phyloP scores from a whole-genome alignment of 2,888 invertebrate genomes.

The Netelia virgata region DNA sequence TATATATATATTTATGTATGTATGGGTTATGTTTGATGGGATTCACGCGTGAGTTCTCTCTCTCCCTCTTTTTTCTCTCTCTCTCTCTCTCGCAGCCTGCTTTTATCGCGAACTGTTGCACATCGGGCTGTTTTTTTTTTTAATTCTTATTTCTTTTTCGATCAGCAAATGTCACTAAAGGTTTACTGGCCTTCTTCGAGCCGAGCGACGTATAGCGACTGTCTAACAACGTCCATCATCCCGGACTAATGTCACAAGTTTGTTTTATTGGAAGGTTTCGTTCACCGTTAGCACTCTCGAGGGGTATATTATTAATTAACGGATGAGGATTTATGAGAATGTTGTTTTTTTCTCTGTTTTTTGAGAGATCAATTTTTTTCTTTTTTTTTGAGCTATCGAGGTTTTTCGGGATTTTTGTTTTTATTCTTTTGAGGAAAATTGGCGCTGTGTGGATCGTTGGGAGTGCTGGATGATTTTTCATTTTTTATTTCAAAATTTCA shows the following conservation, averaged over 20 bases:
- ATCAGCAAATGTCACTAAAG: slow-evolving; percentile 14
- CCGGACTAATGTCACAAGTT: slow-evolving; percentile 19
- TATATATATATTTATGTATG: neutral
- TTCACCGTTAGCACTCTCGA: neutral
- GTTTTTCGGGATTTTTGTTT: neutral
- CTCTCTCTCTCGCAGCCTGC: neutral
- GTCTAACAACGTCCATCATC: slow-evolving; percentile 41
- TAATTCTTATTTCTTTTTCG: slow-evolving; percentile 4
- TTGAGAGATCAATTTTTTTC: slow-evolving; percentile 2
- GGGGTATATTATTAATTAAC: too few species aligned
- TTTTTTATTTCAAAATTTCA: neutral
- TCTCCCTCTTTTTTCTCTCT: slow-evolving; percentile 12
- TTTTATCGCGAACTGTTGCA: slow-evolving; percentile 13
- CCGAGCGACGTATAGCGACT: slow-evolving; percentile 17
- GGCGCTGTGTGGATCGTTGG: neutral
- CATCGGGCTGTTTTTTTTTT: neutral
- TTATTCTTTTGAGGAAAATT: neutral
- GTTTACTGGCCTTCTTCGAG: slow-evolving; percentile 17
- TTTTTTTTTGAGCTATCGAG: neutral
- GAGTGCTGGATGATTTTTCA: neutral
- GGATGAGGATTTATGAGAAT: neutral
- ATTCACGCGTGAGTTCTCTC: slow-evolving; percentile 34
- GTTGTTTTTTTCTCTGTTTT: slow-evolving; percentile 2
- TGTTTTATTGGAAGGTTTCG: neutral
- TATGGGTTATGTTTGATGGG: slow-evolving; percentile 30